Percentiles rank a stretch among this genome's conserved stretches.
These are phyloP conservation scores for Carterocephalus palaemon DNA, from an alignment of 2,888 invertebrate genomes.

Conservation along the genomic window DNA sequence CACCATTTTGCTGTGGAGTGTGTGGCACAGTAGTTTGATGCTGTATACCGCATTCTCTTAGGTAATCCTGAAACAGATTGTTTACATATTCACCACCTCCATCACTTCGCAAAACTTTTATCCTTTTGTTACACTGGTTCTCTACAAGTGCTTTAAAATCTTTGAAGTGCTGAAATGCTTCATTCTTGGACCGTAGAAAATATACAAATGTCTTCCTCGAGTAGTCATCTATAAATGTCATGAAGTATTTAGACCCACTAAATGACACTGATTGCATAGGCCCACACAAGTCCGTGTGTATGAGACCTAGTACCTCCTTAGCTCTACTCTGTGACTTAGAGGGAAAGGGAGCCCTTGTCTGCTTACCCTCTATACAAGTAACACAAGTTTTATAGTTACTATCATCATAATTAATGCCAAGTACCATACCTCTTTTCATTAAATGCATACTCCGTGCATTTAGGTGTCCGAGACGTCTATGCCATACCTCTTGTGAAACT, in stretches of 20 bases:
- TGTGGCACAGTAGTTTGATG: neutral
- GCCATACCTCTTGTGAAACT: no score
- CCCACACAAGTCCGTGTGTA: conserved; percentile 1
- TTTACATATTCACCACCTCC: conserved; percentile 5
- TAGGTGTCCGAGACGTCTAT: neutral
- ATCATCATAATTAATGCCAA: no score
- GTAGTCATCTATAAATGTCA: no score
- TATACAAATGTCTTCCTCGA: no score
- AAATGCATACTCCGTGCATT: neutral
- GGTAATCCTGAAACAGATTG: neutral
- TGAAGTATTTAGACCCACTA: no score
- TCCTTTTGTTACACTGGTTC: neutral
- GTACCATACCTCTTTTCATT: conserved; percentile 1
- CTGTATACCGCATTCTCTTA: neutral
- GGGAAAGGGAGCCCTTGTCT: no score
- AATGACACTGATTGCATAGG: no score
- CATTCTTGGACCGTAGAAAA: neutral
- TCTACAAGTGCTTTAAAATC: conserved; percentile 3
- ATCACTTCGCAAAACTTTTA: conserved; percentile 3
- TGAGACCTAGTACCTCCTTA: neutral
- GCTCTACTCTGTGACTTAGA: neutral
- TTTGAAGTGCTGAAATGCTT: conserved; percentile 3
- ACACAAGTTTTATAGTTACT: neutral
- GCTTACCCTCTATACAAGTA: neutral
- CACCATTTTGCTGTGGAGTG: no score